Conservation (phyloP, 2,113 vertebrate genomes). For the Stercorarius parasiticus region DNA sequence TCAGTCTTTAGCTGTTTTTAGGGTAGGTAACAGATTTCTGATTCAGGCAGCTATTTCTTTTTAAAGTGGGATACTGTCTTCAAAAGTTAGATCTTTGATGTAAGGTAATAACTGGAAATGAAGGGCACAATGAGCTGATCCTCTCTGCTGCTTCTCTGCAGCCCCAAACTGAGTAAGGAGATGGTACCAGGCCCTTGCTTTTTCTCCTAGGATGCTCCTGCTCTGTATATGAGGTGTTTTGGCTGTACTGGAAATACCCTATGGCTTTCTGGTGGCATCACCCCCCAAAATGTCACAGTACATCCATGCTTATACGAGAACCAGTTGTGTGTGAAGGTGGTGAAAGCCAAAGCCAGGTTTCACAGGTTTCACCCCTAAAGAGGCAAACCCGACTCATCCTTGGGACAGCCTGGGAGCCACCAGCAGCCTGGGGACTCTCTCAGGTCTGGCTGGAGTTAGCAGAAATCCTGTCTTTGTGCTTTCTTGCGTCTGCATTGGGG, state of each 20-base stretch:
- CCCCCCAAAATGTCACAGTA: background rate
- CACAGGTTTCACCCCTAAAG: background rate
- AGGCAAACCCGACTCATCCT: background rate
- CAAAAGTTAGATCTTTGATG: background rate
- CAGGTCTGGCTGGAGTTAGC: background rate
- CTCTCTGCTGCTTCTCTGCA: background rate
- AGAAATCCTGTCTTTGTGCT: background rate
- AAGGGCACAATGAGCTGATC: background rate
- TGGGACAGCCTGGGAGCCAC: background rate
- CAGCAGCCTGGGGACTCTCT: background rate
- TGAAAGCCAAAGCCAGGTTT: background rate
- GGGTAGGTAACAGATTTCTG: background rate
- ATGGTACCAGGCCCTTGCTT: background rate
- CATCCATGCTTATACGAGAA: accelerated
- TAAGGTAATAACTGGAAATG: background rate
- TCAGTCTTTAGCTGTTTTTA: background rate
- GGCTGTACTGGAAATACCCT: background rate
- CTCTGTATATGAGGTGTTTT: background rate
- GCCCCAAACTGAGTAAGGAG: background rate
- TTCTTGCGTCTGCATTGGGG: background rate
- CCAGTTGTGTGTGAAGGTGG: background rate
- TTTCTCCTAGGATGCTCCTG: background rate
- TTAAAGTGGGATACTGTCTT: background rate
- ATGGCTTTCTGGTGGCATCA: background rate
- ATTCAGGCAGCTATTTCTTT: background rate